These are phyloP conservation scores for Ooceraea biroi DNA, from an alignment of 1,140 invertebrate genomes.

Conservation along the genomic window DNA sequence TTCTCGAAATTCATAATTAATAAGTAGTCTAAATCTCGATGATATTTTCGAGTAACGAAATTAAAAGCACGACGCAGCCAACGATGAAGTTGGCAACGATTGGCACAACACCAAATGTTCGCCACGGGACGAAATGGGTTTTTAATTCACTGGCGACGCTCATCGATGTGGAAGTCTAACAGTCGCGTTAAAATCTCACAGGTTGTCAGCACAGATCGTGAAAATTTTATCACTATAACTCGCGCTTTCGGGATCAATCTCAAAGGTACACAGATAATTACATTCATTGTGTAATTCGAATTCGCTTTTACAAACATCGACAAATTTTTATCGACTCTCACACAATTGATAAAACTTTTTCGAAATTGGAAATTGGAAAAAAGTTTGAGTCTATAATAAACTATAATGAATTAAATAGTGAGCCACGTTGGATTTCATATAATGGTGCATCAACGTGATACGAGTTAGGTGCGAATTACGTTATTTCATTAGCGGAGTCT, in stretches of 20 bases:
- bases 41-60: too few relatives aligned
- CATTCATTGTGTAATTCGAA: neutral
- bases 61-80: conserved; percentile 19
- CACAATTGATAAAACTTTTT: neutral
- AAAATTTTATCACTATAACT: conserved; percentile 13
- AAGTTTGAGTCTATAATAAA: too few relatives aligned
- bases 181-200: conserved; percentile 13
- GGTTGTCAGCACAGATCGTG: neutral
- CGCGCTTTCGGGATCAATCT: neutral
- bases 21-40: too few relatives aligned
- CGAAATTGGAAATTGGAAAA: neutral
- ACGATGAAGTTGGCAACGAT: conserved; percentile 20
- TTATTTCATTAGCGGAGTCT: too few relatives aligned
- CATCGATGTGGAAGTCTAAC: conserved; percentile 11
- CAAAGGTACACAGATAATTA: neutral
- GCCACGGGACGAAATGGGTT: conserved; percentile 39
- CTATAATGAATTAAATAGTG: too few relatives aligned
- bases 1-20: neutral
- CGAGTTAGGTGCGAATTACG: too few relatives aligned
- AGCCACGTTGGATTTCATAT: neutral
- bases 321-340: neutral
- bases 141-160: conserved; percentile 63
- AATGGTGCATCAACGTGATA: too few relatives aligned
- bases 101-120: conserved; percentile 44
- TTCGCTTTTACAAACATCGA: neutral